phyloP scores from a whole-genome alignment of 2,888 invertebrate genomes.

The Blastobasis adustella region DNA sequence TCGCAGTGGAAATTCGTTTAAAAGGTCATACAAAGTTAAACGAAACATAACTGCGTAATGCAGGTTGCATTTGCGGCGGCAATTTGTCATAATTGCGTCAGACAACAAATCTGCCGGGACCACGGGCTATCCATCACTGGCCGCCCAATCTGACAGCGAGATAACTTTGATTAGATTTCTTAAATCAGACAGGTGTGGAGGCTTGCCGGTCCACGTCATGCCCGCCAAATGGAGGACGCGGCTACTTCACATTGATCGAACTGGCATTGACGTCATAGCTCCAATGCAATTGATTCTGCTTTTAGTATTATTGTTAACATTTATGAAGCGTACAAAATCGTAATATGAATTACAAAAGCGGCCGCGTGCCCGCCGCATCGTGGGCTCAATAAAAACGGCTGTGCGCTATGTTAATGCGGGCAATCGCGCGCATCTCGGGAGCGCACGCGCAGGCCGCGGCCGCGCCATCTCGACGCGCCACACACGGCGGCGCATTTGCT shows the following conservation, averaged over 20 bases:
- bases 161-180: constrained; percentile 3
- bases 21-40: no score
- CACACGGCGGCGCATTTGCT: constrained; percentile 53
- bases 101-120: neutral
- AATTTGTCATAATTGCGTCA: no score
- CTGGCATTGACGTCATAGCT: neutral
- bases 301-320: neutral
- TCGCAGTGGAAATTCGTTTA: no score
- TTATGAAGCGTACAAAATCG: neutral
- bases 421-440: constrained; percentile 44
- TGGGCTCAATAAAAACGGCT: constrained; percentile 25
- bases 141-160: constrained; percentile 1
- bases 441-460: constrained; percentile 29
- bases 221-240: no score
- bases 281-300: neutral
- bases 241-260: no score
- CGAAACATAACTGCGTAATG: no score
- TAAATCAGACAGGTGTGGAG: constrained; percentile 1
- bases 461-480: constrained; percentile 38
- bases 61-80: no score
- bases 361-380: constrained; percentile 26
- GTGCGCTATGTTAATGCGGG: constrained; percentile 40
- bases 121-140: neutral
- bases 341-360: constrained; percentile 33
- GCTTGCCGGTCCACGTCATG: constrained; percentile 5